A percentile compares a stretch with the other conserved stretches of the same genome.
phyloP scores from a whole-genome alignment of 2,888 invertebrate species.

The Hoplodrina ambigua region DNA sequence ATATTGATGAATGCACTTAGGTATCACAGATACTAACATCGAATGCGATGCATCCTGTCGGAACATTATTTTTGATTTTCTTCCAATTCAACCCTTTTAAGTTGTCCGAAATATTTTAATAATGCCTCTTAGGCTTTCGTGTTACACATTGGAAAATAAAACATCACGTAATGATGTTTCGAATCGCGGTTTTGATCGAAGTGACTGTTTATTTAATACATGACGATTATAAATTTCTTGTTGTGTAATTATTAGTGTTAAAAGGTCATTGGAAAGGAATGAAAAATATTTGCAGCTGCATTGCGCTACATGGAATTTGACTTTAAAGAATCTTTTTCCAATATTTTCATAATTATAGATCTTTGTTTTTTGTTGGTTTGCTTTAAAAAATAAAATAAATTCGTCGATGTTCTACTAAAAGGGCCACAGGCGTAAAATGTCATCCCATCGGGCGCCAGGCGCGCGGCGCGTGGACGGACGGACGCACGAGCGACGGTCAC shows the following conservation, averaged over 20 bases:
- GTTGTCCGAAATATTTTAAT: conserved; percentile 75
- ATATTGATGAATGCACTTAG: conserved; percentile 85
- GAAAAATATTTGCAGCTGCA: conserved; percentile 16
- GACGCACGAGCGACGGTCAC: conserved; percentile 61
- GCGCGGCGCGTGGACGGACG: conserved; percentile 10
- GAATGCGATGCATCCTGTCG: conserved; percentile 64
- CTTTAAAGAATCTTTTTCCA: conserved; percentile 8
- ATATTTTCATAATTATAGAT: conserved; percentile 28
- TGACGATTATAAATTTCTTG: conserved; percentile 36
- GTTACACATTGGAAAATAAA: conserved; percentile 45
- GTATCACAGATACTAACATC: conserved; percentile 75
- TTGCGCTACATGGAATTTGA: conserved; percentile 7
- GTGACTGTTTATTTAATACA: conserved; percentile 47
- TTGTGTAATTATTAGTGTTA: conserved; percentile 25
- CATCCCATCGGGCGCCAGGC: conserved; percentile 65
- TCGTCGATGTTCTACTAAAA: conserved; percentile 66
- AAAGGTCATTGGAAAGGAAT: conserved; percentile 36
- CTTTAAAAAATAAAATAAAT: conserved; percentile 34
- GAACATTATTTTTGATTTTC: conserved; percentile 72
- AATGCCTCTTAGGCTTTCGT: conserved; percentile 50
- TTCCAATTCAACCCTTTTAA: conserved; percentile 72
- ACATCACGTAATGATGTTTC: conserved; percentile 51
- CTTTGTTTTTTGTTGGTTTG: conserved; percentile 12
- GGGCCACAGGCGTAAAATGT: conserved; percentile 73
- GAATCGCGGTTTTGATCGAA: conserved; percentile 49